These are phyloP conservation scores for Crotalus tigris DNA, from an alignment of 2,113 vertebrate genomes.

Conservation along the genomic window DNA sequence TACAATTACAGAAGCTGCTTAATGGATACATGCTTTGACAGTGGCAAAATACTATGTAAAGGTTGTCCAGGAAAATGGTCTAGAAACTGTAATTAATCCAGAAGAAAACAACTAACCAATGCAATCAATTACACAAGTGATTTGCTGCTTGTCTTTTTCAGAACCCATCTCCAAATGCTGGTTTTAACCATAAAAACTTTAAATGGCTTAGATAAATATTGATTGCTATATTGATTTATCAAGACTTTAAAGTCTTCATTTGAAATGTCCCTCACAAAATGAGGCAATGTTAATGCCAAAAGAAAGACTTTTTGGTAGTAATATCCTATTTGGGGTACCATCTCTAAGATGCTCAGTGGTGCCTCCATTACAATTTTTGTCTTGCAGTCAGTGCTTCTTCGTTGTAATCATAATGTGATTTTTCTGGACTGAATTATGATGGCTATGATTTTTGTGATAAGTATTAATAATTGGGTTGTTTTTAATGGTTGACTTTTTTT, in stretches of 20 bases:
- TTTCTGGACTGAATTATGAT: not conserved
- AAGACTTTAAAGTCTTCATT: not conserved
- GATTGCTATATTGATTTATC: not conserved
- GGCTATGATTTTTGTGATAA: not conserved
- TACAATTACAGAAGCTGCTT: not conserved
- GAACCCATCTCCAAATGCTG: not conserved
- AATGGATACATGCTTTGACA: not conserved
- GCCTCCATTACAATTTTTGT: not conserved
- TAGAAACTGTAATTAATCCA: not conserved
- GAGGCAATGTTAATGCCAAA: not conserved
- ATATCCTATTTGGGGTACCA: not conserved
- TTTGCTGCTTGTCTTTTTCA: not conserved
- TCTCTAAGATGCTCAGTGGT: not conserved
- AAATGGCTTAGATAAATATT: not conserved
- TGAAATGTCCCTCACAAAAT: not conserved
- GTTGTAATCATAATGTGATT: not conserved
- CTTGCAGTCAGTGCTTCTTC: not conserved
- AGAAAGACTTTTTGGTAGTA: not conserved
- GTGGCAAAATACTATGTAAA: not conserved
- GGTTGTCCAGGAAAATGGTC: not conserved
- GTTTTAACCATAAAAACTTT: not conserved
- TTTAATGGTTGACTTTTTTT: not conserved
- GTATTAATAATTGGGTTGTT: not conserved
- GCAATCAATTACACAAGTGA: not conserved
- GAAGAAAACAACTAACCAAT: not conserved